These are phyloP conservation scores for Pampusana beccarii DNA, from an alignment of 2,113 vertebrate species.

Conservation along the genomic window DNA sequence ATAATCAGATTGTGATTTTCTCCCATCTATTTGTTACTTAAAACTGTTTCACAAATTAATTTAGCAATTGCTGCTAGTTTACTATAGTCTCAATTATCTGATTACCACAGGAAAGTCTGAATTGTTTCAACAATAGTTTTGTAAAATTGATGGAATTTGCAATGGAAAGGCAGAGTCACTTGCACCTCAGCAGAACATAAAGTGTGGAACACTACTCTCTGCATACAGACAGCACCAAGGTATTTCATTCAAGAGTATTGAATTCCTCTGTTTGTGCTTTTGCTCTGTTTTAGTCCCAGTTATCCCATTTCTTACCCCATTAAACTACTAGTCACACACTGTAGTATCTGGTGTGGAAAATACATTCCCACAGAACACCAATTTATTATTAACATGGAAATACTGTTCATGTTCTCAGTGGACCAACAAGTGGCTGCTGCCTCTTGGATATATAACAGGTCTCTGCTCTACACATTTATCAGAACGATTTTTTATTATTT, in stretches of 20 bases:
- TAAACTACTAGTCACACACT: not conserved
- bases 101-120: not conserved
- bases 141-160: not conserved
- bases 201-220: not conserved
- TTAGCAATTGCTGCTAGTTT: slow-evolving; percentile 9
- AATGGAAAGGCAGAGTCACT: not conserved
- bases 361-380: not conserved
- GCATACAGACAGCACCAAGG: not conserved
- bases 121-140: not conserved
- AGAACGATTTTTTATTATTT: not conserved
- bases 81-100: not conserved
- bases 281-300: not conserved
- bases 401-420: not conserved
- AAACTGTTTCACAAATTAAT: slow-evolving; percentile 12
- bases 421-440: slow-evolving; percentile 9
- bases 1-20: slow-evolving; percentile 31
- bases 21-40: not conserved
- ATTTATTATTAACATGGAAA: slow-evolving; percentile 3
- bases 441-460: not conserved
- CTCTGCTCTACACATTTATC: not conserved
- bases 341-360: not conserved
- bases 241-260: not conserved
- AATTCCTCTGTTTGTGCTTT: not conserved
- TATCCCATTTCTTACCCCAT: not conserved
- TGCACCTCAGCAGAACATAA: not conserved